Evolutionary conservation across 2,888 invertebrate genomes (phyloP).

Genomic region (Xestia xanthographa): DNA sequence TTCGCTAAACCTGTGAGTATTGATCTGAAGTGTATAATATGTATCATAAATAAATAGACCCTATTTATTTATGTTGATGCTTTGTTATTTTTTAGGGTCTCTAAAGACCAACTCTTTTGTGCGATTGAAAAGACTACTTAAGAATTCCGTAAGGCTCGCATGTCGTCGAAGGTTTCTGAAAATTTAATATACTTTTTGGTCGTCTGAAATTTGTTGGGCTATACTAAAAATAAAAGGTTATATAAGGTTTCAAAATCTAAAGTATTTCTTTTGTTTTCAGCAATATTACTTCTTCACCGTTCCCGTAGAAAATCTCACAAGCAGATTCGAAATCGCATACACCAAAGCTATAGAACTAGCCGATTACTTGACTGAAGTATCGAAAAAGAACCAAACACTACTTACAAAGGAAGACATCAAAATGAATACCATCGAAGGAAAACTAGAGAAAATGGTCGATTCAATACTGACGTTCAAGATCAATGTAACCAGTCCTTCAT

Average conservation of each 20-base stretch:
- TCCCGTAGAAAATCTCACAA: conserved; percentile 76
- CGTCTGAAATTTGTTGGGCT: background rate
- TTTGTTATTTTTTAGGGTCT: background rate
- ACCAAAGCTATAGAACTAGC: conserved; percentile 73
- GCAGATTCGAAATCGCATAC: conserved; percentile 80
- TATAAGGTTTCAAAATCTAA: background rate
- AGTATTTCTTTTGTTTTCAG: conserved; percentile 73
- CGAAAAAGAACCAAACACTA: conserved; percentile 73
- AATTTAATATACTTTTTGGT: background rate
- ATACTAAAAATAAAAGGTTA: background rate
- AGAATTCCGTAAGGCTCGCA: background rate
- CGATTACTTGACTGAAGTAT: conserved; percentile 71
- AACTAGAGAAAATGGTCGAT: conserved; percentile 77
- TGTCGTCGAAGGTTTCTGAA: background rate
- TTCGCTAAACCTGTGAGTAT: conserved; percentile 86
- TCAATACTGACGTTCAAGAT: conserved; percentile 78
- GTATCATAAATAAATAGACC: background rate
- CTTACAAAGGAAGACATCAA: conserved; percentile 70
- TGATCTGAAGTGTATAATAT: background rate
- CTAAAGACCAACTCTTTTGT: background rate
- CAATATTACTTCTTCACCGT: conserved; percentile 84
- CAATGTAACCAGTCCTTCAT: conserved; percentile 73
- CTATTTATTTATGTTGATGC: background rate
- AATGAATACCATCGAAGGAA: conserved; percentile 73
- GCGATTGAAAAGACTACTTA: background rate